Evolutionary conservation across 1,140 invertebrate species (phyloP).

Genomic region (Papilio glaucus): DNA sequence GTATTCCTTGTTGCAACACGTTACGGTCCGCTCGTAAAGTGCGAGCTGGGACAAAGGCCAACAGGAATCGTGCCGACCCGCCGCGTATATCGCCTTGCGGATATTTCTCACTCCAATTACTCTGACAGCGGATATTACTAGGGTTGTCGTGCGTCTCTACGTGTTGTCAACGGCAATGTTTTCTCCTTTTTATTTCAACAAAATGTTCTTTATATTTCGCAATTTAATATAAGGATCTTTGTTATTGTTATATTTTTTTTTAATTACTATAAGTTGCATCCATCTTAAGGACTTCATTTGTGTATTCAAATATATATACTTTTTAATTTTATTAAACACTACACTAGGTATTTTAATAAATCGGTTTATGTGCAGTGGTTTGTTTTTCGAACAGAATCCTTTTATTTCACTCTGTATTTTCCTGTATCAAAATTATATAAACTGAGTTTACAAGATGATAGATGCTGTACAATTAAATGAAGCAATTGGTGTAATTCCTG

Average conservation of each 20-base stretch:
- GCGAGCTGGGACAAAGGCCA: slow-evolving; percentile 44
- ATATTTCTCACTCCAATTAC: slow-evolving; percentile 63
- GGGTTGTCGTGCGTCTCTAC: slow-evolving; percentile 44
- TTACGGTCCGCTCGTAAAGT: slow-evolving; percentile 46
- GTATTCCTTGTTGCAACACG: slow-evolving; percentile 36
- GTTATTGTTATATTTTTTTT: background rate
- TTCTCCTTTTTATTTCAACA: background rate
- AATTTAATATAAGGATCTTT: background rate
- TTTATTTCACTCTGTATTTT: background rate
- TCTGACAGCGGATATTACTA: slow-evolving; percentile 45
- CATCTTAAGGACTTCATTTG: too few relatives aligned
- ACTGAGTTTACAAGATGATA: background rate
- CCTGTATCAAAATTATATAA: background rate
- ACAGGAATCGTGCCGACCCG: slow-evolving; percentile 45
- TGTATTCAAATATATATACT: too few relatives aligned
- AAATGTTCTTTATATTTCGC: background rate
- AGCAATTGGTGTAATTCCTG: background rate
- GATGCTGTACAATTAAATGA: background rate
- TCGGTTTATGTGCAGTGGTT: background rate
- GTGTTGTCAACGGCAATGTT: slow-evolving; percentile 12
- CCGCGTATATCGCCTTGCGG: slow-evolving; percentile 49
- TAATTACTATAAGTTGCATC: too few relatives aligned
- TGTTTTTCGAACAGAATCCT: background rate
- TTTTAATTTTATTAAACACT: too few relatives aligned
- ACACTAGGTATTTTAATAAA: too few relatives aligned